These are phyloP conservation scores for Malurus melanocephalus DNA, from an alignment of 2,113 vertebrate species.

Conservation along the genomic window DNA sequence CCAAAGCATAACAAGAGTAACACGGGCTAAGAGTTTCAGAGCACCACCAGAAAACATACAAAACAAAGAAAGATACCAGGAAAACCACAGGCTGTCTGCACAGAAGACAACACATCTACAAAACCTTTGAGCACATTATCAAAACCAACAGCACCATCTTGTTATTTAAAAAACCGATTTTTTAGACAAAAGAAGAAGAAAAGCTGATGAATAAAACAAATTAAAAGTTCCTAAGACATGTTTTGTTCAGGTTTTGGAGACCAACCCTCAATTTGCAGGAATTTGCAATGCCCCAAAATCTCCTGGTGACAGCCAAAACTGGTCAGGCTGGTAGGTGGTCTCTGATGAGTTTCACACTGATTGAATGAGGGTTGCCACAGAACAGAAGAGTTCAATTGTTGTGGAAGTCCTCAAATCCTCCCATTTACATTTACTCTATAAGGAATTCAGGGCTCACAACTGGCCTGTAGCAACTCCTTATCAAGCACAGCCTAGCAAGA, in stretches of 20 bases:
- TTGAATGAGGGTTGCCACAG: constrained; percentile 2
- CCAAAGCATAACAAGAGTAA: neutral
- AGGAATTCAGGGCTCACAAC: constrained; percentile 17
- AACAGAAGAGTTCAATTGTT: constrained; percentile 23
- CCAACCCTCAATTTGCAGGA: neutral
- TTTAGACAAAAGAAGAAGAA: neutral
- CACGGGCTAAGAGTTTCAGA: neutral
- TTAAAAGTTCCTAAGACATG: neutral
- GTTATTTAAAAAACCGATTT: neutral
- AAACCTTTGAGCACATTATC: neutral
- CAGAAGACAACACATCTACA: neutral
- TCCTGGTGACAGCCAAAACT: neutral
- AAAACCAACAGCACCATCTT: neutral
- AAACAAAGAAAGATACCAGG: neutral
- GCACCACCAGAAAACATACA: neutral
- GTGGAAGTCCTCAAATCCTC: constrained; percentile 36
- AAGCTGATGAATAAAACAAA: neutral
- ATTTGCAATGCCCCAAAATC: neutral
- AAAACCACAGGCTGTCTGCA: neutral
- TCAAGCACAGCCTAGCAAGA: constrained; percentile 9
- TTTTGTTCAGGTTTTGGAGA: neutral
- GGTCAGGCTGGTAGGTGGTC: neutral
- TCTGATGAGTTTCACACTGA: constrained; percentile 27
- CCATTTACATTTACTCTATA: constrained; percentile 31
- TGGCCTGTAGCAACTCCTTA: neutral